These are phyloP conservation scores for Odontophorus gujanensis DNA, from an alignment of 2,113 vertebrate species.

Conservation along the genomic window DNA sequence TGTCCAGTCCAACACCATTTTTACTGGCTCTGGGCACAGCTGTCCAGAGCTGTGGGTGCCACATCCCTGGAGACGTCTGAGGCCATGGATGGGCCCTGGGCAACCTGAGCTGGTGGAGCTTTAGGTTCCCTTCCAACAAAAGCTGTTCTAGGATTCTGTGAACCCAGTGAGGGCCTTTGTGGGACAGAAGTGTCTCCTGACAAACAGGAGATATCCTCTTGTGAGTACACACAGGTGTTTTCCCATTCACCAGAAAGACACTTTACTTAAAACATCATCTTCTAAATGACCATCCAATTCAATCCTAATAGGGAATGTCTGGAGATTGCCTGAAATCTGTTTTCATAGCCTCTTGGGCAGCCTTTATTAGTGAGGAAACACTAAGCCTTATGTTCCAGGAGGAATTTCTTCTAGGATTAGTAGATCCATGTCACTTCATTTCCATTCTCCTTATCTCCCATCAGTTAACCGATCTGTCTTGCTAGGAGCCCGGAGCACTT, in stretches of 20 bases:
- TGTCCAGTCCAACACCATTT: not conserved
- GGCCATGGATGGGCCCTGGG: too few species aligned
- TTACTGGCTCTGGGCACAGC: not conserved
- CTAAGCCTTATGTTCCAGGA: not conserved
- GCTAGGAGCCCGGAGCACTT: not conserved
- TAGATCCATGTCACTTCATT: not conserved
- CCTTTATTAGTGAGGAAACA: not conserved
- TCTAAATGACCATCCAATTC: not conserved
- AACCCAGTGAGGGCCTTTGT: not conserved
- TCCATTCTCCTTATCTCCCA: slow-evolving; percentile 25
- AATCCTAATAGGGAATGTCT: not conserved
- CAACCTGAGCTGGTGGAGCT: too few species aligned
- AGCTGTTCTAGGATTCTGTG: too few species aligned
- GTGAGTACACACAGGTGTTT: not conserved
- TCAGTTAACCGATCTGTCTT: not conserved
- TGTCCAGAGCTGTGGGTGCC: too few species aligned
- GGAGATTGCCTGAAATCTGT: not conserved
- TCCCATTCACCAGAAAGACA: not conserved
- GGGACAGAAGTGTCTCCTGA: rapidly evolving
- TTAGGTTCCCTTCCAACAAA: too few species aligned
- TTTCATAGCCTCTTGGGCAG: not conserved
- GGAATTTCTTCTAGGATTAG: slow-evolving; percentile 8
- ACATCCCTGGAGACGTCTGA: too few species aligned
- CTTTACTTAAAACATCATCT: not conserved
- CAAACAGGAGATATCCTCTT: not conserved